phyloP scores from a whole-genome alignment of 2,113 vertebrate genomes.

The Damaliscus lunatus region DNA sequence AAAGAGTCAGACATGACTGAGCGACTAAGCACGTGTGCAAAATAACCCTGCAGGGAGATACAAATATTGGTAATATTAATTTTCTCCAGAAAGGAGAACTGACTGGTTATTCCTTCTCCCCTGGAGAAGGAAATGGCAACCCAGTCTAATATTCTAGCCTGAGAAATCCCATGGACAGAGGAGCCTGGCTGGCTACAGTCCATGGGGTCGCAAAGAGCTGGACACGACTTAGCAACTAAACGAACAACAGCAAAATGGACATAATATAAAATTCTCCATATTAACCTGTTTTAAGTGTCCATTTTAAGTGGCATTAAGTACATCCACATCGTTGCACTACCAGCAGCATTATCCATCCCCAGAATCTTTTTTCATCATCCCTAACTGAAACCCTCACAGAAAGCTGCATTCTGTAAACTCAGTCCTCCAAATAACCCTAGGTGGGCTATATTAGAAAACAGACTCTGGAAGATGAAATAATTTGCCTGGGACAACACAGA shows the following conservation, averaged over 20 bases:
- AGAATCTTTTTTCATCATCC: neutral
- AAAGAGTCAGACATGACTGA: neutral
- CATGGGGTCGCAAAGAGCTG: neutral
- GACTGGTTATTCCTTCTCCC: neutral
- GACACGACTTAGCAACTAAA: neutral
- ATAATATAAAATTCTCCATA: neutral
- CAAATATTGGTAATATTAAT: neutral
- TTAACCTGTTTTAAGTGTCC: neutral
- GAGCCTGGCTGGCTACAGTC: neutral
- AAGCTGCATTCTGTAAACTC: neutral
- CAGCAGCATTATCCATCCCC: neutral
- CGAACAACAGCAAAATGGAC: neutral
- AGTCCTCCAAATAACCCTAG: neutral
- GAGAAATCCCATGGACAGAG: neutral
- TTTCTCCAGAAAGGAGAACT: neutral
- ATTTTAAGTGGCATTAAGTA: neutral
- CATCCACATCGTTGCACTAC: neutral
- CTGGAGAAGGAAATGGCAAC: neutral
- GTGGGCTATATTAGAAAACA: neutral
- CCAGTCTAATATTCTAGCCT: neutral
- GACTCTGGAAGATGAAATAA: neutral
- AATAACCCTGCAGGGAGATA: neutral
- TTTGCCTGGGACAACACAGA: neutral
- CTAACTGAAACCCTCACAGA: neutral
- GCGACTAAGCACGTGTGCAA: neutral